Evolutionary conservation across 2,797 vertebrate genomes (phyloP).

Genomic region (Varecia variegata): DNA sequence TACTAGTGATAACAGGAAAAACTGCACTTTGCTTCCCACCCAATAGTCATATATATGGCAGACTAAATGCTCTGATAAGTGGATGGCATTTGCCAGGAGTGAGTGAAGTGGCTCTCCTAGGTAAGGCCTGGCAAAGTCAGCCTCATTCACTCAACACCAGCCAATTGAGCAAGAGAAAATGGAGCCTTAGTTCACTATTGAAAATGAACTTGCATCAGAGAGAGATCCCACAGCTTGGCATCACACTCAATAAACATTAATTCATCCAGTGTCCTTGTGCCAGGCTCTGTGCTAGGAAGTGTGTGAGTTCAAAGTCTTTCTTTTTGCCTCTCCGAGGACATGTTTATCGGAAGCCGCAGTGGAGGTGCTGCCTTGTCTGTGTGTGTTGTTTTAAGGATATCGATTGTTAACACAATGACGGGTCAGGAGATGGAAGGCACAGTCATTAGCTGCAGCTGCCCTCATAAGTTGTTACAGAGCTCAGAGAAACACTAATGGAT

Average conservation of each 20-base stretch:
- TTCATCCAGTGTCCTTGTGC: too few relatives aligned
- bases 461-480: constrained; percentile 65
- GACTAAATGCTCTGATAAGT: constrained; percentile 65
- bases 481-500: constrained; percentile 67
- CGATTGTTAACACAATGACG: constrained; percentile 56
- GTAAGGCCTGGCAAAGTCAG: constrained; percentile 68
- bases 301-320: neutral
- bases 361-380: neutral
- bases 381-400: constrained; percentile 64
- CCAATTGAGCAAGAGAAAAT: constrained; percentile 35
- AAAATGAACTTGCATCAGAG: constrained; percentile 63
- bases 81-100: constrained; percentile 66
- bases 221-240: neutral
- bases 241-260: neutral
- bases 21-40: neutral
- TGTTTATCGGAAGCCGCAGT: neutral
- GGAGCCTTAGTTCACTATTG: constrained; percentile 24
- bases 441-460: constrained; percentile 68
- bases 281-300: neutral
- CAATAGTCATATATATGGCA: constrained; percentile 63
- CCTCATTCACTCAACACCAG: constrained; percentile 68
- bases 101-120: constrained; percentile 63
- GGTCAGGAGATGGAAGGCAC: constrained; percentile 74
- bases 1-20: constrained; percentile 68
- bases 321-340: neutral